Evolutionary conservation across 1,140 invertebrate species (phyloP).

Genomic region (Stenopsyche tienmushanensis): DNA sequence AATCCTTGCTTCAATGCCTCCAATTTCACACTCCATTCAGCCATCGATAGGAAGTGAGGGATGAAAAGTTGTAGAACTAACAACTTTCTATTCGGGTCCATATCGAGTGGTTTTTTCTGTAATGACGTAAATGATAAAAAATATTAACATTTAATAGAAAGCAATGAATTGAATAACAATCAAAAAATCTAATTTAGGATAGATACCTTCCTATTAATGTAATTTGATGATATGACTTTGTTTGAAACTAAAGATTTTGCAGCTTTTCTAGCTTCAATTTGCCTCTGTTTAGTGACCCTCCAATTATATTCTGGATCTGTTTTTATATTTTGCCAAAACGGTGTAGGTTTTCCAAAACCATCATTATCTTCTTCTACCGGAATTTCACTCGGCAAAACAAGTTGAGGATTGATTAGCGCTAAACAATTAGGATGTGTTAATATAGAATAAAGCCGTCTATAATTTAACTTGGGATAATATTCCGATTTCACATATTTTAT

Average conservation of each 20-base stretch:
- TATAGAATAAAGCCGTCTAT: constrained; percentile 62
- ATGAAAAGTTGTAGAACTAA: constrained; percentile 68
- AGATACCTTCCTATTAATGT: constrained; percentile 46
- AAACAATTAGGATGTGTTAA: constrained; percentile 57
- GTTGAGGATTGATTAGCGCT: constrained; percentile 54
- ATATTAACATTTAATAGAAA: constrained; percentile 10
- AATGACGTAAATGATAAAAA: constrained; percentile 14
- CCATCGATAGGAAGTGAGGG: constrained; percentile 67
- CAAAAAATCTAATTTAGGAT: constrained; percentile 1
- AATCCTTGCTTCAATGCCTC: constrained; percentile 59
- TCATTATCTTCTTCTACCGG: constrained; percentile 49
- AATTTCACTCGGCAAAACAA: too few species aligned
- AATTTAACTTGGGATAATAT: constrained; percentile 69
- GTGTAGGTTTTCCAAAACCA: constrained; percentile 38
- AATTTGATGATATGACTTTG: constrained; percentile 43
- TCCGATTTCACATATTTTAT: constrained; percentile 59
- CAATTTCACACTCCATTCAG: constrained; percentile 60
- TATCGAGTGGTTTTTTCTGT: constrained; percentile 40
- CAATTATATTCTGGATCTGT: constrained; percentile 53
- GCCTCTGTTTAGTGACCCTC: constrained; percentile 50
- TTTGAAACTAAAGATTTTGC: constrained; percentile 46
- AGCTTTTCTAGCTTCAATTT: constrained; percentile 51
- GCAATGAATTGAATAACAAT: neutral
- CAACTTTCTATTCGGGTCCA: constrained; percentile 57
- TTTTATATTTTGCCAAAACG: constrained; percentile 54